Conservation (phyloP, 2,797 vertebrate species). For the Molossus molossus region DNA sequence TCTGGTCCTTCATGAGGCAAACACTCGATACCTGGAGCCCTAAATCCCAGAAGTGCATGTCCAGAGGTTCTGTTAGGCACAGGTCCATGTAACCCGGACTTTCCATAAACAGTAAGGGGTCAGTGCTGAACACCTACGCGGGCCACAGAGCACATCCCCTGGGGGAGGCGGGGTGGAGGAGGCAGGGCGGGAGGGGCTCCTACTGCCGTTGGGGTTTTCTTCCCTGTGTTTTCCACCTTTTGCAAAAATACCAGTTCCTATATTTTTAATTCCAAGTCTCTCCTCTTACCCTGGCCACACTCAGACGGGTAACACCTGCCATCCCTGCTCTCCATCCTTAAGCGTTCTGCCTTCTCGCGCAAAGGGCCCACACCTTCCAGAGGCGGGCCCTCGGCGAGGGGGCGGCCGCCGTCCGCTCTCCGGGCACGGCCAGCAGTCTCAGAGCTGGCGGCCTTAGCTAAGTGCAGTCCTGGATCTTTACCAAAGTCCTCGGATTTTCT, state of each 20-base stretch:
- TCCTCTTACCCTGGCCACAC: slow-evolving; percentile 87
- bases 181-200: neutral
- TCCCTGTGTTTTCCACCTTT: neutral
- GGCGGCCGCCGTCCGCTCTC: slow-evolving; percentile 75
- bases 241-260: neutral
- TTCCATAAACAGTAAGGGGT: neutral
- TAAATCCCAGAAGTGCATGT: neutral
- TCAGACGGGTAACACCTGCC: slow-evolving; percentile 74
- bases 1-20: neutral
- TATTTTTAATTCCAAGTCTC: neutral
- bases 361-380: slow-evolving; percentile 79
- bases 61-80: neutral
- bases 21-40: neutral
- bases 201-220: neutral
- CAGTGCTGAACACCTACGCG: accelerated
- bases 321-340: slow-evolving; percentile 82
- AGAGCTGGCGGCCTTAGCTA: slow-evolving; percentile 71
- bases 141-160: neutral
- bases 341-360: slow-evolving; percentile 80
- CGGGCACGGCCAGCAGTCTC: slow-evolving; percentile 70
- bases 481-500: slow-evolving; percentile 87
- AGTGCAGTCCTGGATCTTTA: slow-evolving; percentile 70
- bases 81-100: neutral
- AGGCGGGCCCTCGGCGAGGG: slow-evolving; percentile 70
- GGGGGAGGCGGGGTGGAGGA: neutral